Conservation (phyloP, 2,888 invertebrate species). For the Steinernema carpocapsae region DNA sequence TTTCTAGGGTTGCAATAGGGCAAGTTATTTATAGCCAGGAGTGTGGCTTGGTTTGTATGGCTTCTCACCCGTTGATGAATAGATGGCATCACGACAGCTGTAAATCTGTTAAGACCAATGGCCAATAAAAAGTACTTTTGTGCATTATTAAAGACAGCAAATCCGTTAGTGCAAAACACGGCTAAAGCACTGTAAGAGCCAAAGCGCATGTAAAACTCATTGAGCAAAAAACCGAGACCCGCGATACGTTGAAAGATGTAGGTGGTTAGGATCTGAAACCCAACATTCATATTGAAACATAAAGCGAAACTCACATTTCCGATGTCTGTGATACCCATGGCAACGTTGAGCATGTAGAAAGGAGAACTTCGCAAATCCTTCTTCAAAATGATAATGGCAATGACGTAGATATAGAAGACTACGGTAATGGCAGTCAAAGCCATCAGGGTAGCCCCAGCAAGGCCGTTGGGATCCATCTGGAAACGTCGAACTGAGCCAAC, state of each 20-base stretch:
- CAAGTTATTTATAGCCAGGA: too few species aligned
- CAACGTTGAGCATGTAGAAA: not conserved
- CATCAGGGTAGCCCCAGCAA: not conserved
- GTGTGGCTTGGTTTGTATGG: too few species aligned
- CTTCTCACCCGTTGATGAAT: not conserved
- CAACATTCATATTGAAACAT: too few species aligned
- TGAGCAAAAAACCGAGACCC: not conserved
- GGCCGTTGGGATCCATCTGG: too few species aligned
- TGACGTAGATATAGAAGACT: not conserved
- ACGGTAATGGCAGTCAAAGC: not conserved
- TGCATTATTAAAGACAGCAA: conserved; percentile 1
- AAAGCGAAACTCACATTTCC: not conserved
- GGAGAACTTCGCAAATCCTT: not conserved
- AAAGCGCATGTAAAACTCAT: not conserved
- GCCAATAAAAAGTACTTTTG: conserved; percentile 22
- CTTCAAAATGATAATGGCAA: not conserved
- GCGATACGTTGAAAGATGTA: conserved; percentile 24
- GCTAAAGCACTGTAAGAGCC: not conserved
- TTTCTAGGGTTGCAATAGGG: too few species aligned
- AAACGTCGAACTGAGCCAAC: too few species aligned
- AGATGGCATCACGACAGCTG: conserved; percentile 6
- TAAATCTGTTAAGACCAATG: conserved; percentile 4
- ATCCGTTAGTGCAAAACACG: not conserved
- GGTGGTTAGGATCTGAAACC: not conserved
- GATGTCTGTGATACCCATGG: not conserved